Percentiles rank a stretch among this genome's conserved stretches.
These are phyloP conservation scores for Antennarius maculatus DNA, from an alignment of 2,797 vertebrate genomes.

Conservation along the genomic window DNA sequence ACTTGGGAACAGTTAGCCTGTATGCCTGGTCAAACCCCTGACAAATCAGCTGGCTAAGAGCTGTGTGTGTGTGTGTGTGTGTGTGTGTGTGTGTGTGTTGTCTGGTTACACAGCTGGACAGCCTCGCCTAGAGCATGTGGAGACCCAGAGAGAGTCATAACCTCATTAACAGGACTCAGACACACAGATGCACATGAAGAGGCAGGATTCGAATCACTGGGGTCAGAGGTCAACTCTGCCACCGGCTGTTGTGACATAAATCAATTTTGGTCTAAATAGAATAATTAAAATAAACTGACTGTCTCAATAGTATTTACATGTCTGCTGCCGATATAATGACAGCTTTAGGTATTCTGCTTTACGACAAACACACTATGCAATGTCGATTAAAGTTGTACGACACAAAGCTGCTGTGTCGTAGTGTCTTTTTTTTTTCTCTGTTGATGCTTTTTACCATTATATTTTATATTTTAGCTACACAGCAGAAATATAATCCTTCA, in stretches of 20 bases:
- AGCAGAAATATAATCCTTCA: too few species aligned
- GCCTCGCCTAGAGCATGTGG: conserved; percentile 41
- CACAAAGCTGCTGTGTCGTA: too few species aligned
- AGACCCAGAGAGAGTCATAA: conserved; percentile 33
- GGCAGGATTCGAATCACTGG: not conserved
- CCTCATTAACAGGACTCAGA: conserved; percentile 49
- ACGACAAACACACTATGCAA: not conserved
- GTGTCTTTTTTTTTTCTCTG: too few species aligned
- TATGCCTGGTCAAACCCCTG: conserved; percentile 53
- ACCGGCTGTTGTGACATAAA: conserved; percentile 23
- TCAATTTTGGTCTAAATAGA: conserved; percentile 4
- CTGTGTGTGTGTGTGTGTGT: conserved; percentile 34
- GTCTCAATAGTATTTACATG: not conserved
- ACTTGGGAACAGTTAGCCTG: conserved; percentile 60
- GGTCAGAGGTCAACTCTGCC: conserved; percentile 33
- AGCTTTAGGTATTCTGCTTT: not conserved
- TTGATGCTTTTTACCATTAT: too few species aligned
- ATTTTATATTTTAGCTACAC: too few species aligned
- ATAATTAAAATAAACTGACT: not conserved
- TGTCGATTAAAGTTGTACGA: not conserved
- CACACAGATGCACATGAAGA: conserved; percentile 28
- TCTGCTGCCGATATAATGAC: not conserved
- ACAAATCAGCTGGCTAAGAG: conserved; percentile 76
- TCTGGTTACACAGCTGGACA: conserved; percentile 50
- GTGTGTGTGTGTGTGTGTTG: conserved; percentile 20